Base-by-base conservation (phyloP, 2,797 vertebrate genomes). In the Syncerus caffer region DNA sequence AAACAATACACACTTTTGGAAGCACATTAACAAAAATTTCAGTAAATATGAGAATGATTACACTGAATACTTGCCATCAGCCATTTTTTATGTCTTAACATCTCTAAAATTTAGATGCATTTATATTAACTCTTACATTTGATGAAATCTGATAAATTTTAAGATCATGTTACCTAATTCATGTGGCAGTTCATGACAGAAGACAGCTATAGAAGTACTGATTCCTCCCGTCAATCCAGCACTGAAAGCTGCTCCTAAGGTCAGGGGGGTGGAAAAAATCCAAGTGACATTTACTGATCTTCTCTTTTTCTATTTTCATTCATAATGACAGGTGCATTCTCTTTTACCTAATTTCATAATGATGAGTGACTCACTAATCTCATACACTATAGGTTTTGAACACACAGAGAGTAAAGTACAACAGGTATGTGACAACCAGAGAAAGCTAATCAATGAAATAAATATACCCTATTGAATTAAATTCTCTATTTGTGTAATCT, bases 181-280 rank as follows among this genome's bases (percentile, higher is more conserved):
- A 97, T 99, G 99, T 96, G 99, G 99, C 98, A 99, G 99, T 97
- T 99, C 99, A 0, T 99, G 99, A 98, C 99, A 99, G 99, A 99
- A 99, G 80, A 99, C 99, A 5, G 99, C 99, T 97, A 99, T 99
- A 4, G 99, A 99, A 4, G 99, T 99, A 90, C 99, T 99, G 98
- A 99, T 99, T 95, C 99, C 99, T 93, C 99, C 99, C 0, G 99
- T 99, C 98, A 99, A 97, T 96, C 99, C 99, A 13, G 99, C 99
- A 97, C 99, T 99, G 98, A 99, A 99, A 2, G 99, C 99, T 79
- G 99, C 99, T 95, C 99, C 99, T 99, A 97, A 34, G 31, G 58
- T 50, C 1, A 19, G 8, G n/a, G n/a, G 14, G 27, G 19, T 34
- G 38, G 34, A 58, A 92, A 83, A 97, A 96, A 2, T 71, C 45